Conservation (phyloP, 2,888 invertebrate species). For the Pharmacophagus antenor region DNA sequence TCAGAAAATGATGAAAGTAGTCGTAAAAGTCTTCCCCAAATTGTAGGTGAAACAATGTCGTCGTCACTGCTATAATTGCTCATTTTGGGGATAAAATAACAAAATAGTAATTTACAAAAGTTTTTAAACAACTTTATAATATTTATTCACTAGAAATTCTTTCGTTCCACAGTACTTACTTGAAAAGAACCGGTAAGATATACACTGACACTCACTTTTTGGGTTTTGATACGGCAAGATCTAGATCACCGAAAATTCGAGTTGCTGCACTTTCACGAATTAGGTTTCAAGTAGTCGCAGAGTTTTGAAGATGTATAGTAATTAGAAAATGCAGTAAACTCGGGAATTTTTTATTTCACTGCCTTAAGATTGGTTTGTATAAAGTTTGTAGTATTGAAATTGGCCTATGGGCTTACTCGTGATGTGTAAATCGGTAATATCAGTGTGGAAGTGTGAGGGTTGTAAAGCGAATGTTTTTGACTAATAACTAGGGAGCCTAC, state of each 20-base stretch:
- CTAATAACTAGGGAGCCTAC: neutral
- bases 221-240: neutral
- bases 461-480: too few species aligned
- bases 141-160: neutral
- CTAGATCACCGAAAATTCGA: neutral
- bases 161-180: slow-evolving; percentile 5
- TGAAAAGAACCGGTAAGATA: slow-evolving; percentile 4
- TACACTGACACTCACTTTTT: slow-evolving; percentile 7
- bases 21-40: neutral
- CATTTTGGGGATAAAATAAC: neutral
- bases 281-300: neutral
- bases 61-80: neutral
- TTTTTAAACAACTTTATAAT: neutral
- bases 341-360: too few species aligned
- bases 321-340: neutral
- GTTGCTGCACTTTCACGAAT: neutral
- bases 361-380: too few species aligned
- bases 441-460: too few species aligned
- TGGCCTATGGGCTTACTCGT: too few species aligned
- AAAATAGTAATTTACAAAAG: neutral
- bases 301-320: neutral
- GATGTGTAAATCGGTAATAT: too few species aligned
- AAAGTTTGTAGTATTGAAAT: too few species aligned
- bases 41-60: neutral
- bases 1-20: neutral